These are phyloP conservation scores for Acanthis flammea DNA, from an alignment of 2,797 vertebrate genomes.

Conservation along the genomic window DNA sequence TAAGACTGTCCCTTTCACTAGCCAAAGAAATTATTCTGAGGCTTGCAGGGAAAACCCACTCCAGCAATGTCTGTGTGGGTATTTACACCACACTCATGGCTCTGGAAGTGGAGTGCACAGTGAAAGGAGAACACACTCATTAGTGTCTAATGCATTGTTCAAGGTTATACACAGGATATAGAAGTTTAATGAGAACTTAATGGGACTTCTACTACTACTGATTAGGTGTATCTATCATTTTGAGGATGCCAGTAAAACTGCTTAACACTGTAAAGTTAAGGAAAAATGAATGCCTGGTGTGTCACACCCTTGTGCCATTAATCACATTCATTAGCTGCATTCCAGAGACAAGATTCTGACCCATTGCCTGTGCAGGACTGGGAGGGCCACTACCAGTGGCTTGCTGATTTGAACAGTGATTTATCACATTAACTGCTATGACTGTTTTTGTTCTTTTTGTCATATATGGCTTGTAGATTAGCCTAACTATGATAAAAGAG, in stretches of 20 bases:
- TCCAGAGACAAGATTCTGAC: constrained; percentile 53
- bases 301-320: constrained; percentile 62
- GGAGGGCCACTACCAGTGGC: constrained; percentile 12
- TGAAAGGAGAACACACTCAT: constrained; percentile 60
- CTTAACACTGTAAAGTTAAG: constrained; percentile 37
- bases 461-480: constrained; percentile 14
- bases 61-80: not conserved
- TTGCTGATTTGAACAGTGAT: constrained; percentile 48
- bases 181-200: constrained; percentile 77
- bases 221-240: constrained; percentile 76
- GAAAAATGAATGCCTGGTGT: constrained; percentile 44
- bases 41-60: not conserved
- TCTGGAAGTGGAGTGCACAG: not conserved
- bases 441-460: constrained; percentile 50
- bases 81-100: not conserved
- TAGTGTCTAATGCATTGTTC: constrained; percentile 69
- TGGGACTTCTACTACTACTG: constrained; percentile 68
- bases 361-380: constrained; percentile 30
- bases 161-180: constrained; percentile 72
- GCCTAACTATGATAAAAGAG: constrained; percentile 5
- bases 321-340: constrained; percentile 47
- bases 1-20: not conserved
- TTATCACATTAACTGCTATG: constrained; percentile 43
- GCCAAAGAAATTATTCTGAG: not conserved
- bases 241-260: constrained; percentile 40